phyloP scores from a whole-genome alignment of 1,140 invertebrate genomes.

The Panulirus ornatus region DNA sequence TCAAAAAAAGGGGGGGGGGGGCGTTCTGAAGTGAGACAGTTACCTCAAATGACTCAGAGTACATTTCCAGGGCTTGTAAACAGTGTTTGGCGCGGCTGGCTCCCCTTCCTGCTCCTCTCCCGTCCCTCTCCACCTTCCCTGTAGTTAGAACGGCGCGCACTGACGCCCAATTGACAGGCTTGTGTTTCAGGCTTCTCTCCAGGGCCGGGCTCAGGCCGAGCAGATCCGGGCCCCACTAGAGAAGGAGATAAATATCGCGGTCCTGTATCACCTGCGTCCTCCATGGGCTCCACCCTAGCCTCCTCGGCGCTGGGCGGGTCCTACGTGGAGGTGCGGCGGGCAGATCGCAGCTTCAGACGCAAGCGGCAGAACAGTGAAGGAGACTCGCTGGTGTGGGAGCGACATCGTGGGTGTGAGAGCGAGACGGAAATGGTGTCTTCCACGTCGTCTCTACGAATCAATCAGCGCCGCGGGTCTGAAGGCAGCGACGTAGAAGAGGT shows the following conservation, averaged over 20 bases:
- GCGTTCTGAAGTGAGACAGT: neutral
- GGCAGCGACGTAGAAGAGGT: conserved; percentile 63
- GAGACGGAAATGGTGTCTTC: conserved; percentile 65
- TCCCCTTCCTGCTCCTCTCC: conserved; percentile 10
- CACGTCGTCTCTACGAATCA: conserved; percentile 51
- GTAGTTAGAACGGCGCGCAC: conserved; percentile 66
- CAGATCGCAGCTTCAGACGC: conserved; percentile 54
- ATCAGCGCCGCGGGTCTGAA: conserved; percentile 65
- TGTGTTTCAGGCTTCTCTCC: conserved; percentile 76
- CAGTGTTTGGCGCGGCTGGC: conserved; percentile 15
- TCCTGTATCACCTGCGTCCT: conserved; percentile 61
- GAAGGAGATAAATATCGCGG: conserved; percentile 50
- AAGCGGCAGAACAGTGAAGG: conserved; percentile 71
- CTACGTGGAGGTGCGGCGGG: conserved; percentile 52
- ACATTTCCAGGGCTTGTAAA: conserved; percentile 49
- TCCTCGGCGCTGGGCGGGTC: conserved; percentile 67
- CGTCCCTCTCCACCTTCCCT: conserved; percentile 55
- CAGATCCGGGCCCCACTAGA: conserved; percentile 71
- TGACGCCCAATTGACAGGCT: conserved; percentile 75
- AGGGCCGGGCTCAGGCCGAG: conserved; percentile 73
- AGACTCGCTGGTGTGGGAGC: conserved; percentile 69
- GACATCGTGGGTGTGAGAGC: conserved; percentile 66
- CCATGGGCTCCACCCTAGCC: conserved; percentile 65
- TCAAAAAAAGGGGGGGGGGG: no score
- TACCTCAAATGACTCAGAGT: neutral